These are phyloP conservation scores for Nasonia longicornis DNA, from an alignment of 1,140 invertebrate species.

Conservation along the genomic window DNA sequence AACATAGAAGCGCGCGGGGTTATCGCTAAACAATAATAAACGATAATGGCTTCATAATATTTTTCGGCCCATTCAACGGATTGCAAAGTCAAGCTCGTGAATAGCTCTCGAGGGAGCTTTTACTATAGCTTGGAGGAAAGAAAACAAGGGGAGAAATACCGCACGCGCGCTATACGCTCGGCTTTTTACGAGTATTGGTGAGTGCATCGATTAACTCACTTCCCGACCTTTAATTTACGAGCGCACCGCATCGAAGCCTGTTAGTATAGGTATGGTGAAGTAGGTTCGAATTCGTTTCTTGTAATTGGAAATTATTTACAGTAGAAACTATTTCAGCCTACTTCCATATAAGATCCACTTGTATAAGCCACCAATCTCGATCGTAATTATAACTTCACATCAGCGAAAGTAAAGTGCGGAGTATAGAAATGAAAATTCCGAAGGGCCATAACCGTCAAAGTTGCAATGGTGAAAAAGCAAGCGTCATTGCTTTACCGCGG, in stretches of 20 bases:
- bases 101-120: background rate
- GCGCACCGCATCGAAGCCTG: too few relatives aligned
- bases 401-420: background rate
- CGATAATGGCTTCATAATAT: background rate
- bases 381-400: too few relatives aligned
- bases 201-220: background rate
- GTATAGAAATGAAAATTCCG: background rate
- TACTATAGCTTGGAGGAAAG: background rate
- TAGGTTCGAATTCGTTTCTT: too few relatives aligned
- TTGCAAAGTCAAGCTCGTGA: background rate
- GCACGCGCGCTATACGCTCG: background rate
- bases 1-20: too few relatives aligned
- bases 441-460: background rate
- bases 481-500: background rate
- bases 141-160: background rate
- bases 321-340: too few relatives aligned
- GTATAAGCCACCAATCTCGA: too few relatives aligned
- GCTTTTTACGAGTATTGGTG: slow-evolving; percentile 10
- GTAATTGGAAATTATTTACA: too few relatives aligned
- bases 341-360: too few relatives aligned
- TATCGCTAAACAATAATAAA: too few relatives aligned
- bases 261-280: too few relatives aligned
- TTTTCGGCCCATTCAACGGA: background rate
- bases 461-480: background rate
- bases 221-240: background rate